Percentiles rank a stretch among this genome's conserved stretches.
phyloP scores from a whole-genome alignment of 2,797 vertebrate species.

The Xiphorhynchus erythropygius region DNA sequence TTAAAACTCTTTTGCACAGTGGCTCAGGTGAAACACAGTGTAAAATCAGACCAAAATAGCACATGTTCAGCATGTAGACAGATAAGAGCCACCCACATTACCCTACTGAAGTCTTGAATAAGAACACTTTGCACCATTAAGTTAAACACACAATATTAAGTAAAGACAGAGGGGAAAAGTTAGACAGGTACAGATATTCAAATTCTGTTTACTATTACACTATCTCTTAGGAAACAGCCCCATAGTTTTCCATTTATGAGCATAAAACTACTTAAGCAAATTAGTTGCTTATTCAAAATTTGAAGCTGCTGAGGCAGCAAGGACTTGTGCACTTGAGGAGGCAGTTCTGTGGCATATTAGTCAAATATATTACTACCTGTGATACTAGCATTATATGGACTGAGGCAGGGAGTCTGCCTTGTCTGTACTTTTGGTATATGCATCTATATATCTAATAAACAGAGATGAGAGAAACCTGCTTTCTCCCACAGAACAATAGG shows the following conservation, averaged over 20 bases:
- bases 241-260: background rate
- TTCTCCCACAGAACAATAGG: background rate
- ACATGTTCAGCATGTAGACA: background rate
- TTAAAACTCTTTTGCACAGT: background rate
- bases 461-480: background rate
- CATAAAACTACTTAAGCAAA: background rate
- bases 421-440: background rate
- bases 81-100: background rate
- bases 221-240: background rate
- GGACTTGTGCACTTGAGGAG: background rate
- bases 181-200: background rate
- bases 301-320: background rate
- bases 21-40: background rate
- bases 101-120: background rate
- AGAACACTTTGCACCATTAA: background rate
- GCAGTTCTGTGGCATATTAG: background rate
- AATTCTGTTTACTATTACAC: background rate
- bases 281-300: background rate
- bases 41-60: background rate
- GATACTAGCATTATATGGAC: background rate
- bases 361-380: background rate
- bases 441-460: background rate
- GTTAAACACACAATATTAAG: background rate
- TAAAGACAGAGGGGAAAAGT: background rate
- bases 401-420: background rate